phyloP scores from a whole-genome alignment of 2,797 vertebrate species.

The Salmo trutta region DNA sequence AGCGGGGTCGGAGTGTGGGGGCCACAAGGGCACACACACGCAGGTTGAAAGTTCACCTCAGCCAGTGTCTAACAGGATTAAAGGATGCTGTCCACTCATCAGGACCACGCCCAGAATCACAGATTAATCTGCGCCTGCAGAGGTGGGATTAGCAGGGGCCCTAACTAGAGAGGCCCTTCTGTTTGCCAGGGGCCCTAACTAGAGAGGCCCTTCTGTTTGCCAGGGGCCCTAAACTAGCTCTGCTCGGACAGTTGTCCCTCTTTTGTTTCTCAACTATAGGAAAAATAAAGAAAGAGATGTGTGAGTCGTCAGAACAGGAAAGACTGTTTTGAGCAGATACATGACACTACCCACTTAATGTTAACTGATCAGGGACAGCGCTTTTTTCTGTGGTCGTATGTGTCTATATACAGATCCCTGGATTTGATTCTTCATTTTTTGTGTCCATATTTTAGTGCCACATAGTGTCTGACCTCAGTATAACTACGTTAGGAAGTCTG shows the following conservation, averaged over 20 bases:
- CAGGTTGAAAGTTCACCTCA: constrained; percentile 61
- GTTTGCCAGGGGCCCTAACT: not conserved
- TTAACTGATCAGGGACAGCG: not conserved
- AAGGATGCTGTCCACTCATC: constrained; percentile 50
- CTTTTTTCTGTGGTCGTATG: no score
- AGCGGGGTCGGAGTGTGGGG: constrained; percentile 32
- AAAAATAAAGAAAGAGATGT: not conserved
- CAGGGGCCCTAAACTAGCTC: not conserved
- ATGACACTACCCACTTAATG: not conserved
- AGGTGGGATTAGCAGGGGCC: constrained; percentile 26
- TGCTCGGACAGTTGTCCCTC: not conserved
- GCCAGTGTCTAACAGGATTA: constrained; percentile 63
- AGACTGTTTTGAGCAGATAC: not conserved
- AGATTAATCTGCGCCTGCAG: constrained; percentile 41
- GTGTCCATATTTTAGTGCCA: not conserved
- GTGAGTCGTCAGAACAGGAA: not conserved
- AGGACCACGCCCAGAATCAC: constrained; percentile 32
- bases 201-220: no score
- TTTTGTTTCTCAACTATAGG: not conserved
- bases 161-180: no score
- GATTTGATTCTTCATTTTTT: not conserved
- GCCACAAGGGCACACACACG: constrained; percentile 37
- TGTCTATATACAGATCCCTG: no score
- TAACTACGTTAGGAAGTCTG: no score
- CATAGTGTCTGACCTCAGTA: not conserved